Base-by-base conservation (phyloP, 2,113 vertebrate genomes). In the Scortum barcoo region DNA sequence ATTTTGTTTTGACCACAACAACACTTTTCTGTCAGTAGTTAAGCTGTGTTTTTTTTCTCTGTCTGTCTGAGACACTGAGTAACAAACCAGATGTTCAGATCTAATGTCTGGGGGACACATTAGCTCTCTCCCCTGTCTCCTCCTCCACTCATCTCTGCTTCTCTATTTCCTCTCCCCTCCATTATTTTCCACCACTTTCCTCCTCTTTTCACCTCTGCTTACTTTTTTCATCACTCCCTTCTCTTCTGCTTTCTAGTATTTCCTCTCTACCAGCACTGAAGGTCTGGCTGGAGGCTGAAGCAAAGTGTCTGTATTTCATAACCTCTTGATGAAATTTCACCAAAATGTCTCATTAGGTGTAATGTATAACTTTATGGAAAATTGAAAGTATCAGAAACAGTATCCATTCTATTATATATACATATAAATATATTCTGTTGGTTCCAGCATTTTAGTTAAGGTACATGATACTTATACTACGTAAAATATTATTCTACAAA, bases 51-150 rank as follows among this genome's bases (percentile, higher is more conserved):
- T 78, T 70, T 69, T 38, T 13, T 61, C 11, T 58, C 53, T 24
- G 33, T 63, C 72, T 67, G 84, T 84, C 85, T 86, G 80, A 85
- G 75, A 70, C 1, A 1, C 73, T 74, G 65, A 89, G 74, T 81
- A 68, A 74, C 44, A 88, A 83, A 86, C 61, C 91, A 92, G 89
- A 92, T 91, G 91, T 74, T 83, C 46, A 56, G 44, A 40, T 60
- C 60, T 68, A 17, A 63, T 36, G 76, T 86, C 89, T 92, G 87
- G 46, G 51, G 82, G 77, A 78, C 73, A 81, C 86, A 85, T 91
- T 77, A 85, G 51, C 74, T 69, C 61, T 74, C 42, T 61, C 72
- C 26, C 67, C 60, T 56, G 71, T 68, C 73, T 84, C 42, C 57
- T 58, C 20, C 77, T 72, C 50, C 67, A 61, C 50, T 62, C 66